phyloP scores from a whole-genome alignment of 2,113 vertebrate species.

The Mobula hypostoma region DNA sequence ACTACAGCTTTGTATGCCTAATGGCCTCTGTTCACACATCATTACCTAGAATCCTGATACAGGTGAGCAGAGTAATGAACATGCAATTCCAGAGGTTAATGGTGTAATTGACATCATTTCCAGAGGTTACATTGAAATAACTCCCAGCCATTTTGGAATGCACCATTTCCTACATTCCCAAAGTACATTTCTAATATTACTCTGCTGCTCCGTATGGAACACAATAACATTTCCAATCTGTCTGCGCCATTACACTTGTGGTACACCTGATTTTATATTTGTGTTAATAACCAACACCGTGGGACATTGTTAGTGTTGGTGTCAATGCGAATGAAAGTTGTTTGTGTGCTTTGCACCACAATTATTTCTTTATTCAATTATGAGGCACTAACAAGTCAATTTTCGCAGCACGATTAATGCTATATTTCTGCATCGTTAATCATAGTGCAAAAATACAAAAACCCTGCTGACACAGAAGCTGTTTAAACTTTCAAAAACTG shows the following conservation, averaged over 20 bases:
- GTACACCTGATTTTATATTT: not conserved
- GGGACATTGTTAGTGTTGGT: constrained; percentile 24
- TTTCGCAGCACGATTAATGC: constrained; percentile 33
- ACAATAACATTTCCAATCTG: constrained; percentile 17
- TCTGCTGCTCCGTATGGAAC: too few relatives aligned
- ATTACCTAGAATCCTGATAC: constrained; percentile 4
- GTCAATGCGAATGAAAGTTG: constrained; percentile 17
- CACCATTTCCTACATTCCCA: not conserved
- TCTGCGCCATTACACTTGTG: constrained; percentile 8
- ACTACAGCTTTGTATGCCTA: not conserved
- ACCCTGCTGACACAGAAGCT: not conserved
- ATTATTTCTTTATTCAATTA: constrained; percentile 32
- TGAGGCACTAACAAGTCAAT: constrained; percentile 37
- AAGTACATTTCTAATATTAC: not conserved
- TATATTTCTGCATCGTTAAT: constrained; percentile 32
- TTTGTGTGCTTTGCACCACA: not conserved
- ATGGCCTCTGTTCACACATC: constrained; percentile 27
- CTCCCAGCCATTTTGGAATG: constrained; percentile 16
- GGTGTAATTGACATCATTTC: constrained; percentile 34
- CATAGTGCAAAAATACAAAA: constrained; percentile 8
- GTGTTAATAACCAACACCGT: not conserved
- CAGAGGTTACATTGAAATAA: not conserved
- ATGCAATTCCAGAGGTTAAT: constrained; percentile 25
- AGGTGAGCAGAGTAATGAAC: not conserved
- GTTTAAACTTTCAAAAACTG: constrained; percentile 6